Percentiles rank a stretch among this genome's conserved stretches.
Conservation (phyloP, 1,140 invertebrate species). For the Lordiphosa clarofinis region DNA sequence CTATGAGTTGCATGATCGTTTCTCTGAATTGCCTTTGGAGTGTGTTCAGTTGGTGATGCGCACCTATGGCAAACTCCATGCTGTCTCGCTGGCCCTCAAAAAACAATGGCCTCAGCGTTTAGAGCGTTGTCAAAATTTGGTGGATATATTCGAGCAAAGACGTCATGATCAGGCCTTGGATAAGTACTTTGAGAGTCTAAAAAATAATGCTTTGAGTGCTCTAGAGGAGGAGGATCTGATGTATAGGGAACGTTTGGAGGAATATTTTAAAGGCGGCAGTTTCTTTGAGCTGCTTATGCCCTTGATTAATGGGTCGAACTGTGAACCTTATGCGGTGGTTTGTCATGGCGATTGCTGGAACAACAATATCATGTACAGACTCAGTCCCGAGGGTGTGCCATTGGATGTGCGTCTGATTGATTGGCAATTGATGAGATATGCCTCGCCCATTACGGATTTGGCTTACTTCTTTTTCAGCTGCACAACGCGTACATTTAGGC, state of each 20-base stretch:
- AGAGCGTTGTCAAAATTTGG: slow-evolving; percentile 47
- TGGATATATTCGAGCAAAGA: slow-evolving; percentile 68
- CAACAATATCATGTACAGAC: slow-evolving; percentile 82
- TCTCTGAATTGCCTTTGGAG: slow-evolving; percentile 76
- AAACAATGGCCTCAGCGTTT: slow-evolving; percentile 49
- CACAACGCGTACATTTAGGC: slow-evolving; percentile 80
- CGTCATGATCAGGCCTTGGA: slow-evolving; percentile 38
- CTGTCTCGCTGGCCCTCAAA: slow-evolving; percentile 80
- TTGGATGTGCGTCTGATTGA: slow-evolving; percentile 81
- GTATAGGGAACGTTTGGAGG: slow-evolving; percentile 32
- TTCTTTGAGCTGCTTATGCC: slow-evolving; percentile 41
- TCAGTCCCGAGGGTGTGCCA: slow-evolving; percentile 38
- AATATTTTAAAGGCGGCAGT: slow-evolving; percentile 34
- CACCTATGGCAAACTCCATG: slow-evolving; percentile 82
- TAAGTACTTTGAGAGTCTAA: slow-evolving; percentile 55
- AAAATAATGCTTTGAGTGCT: slow-evolving; percentile 41
- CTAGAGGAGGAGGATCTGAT: slow-evolving; percentile 13
- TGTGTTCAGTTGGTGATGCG: slow-evolving; percentile 80
- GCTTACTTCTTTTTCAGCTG: slow-evolving; percentile 82
- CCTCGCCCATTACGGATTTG: slow-evolving; percentile 82
- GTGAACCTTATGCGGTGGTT: slow-evolving; percentile 79
- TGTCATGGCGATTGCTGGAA: slow-evolving; percentile 82
- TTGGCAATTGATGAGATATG: slow-evolving; percentile 82
- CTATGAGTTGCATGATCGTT: slow-evolving; percentile 80
- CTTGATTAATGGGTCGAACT: slow-evolving; percentile 32